Evolutionary conservation across 2,113 vertebrate genomes (phyloP), one percentile per base, ranked within the genome.

Genomic region (Eretmochelys imbricata): DNA sequence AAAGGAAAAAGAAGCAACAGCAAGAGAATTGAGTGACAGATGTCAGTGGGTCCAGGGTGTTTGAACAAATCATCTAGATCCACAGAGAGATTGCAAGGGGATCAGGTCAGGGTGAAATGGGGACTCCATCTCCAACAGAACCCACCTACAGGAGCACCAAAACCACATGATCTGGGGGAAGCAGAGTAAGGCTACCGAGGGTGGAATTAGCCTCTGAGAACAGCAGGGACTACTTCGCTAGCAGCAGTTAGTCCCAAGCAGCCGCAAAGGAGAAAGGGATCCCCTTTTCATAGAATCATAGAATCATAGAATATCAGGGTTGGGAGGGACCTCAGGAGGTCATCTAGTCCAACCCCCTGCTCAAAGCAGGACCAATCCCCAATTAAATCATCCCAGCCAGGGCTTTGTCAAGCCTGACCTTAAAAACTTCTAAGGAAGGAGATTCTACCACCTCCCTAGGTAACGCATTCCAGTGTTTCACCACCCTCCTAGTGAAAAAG

Each of bases 161-260:
- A 92, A 46, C 4, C 48, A 50, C 1, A 19, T 14, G 6, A 69
- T 19, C 1, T 54, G 5, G 3, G 79, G 29, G 91, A 93, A 38
- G 4, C 17, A 59, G 0, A 0, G 1, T 80, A 93, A 92, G 65
- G 48, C 4, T 20, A 13, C 10, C n/a, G 46, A 5, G 8, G 38
- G 6, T 85, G 12, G 88, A 53, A 93, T 93, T 92, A 10, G 84
- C n/a, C 55, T 42, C 29, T 84, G 38, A 91, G 93, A 83, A 11
- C 38, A 92, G 1, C 3, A 50, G 27, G 3, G 5, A 0, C 5
- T 59, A 0, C 65, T n/a, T 69, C 16, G 20, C 17, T 69, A 38
- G 31, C 62, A 38, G 65, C n/a, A 72, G 65, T 11, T 16, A n/a
- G 35, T n/a, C 14, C n/a, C 65, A 38, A 38, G 65, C 65, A 72